Base-by-base conservation (phyloP, 2,797 vertebrate genomes). In the Myotis daubentonii region DNA sequence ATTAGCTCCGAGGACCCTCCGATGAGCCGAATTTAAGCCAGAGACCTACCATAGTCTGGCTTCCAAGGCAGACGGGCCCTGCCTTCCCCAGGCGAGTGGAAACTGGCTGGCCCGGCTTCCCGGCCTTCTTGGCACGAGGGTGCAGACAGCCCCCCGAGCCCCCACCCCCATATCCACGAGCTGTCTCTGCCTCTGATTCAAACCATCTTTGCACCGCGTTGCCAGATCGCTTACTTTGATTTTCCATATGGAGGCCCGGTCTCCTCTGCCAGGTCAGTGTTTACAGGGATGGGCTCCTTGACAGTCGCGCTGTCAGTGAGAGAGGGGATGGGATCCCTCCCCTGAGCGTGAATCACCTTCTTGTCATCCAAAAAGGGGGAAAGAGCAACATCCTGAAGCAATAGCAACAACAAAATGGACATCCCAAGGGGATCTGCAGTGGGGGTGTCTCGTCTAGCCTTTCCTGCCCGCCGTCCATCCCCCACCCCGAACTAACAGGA, bases 131-230 rank as follows among this genome's bases (percentile, higher is more conserved):
- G 84, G 94, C 97, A 41, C 1, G 8, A 71, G 60, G 93, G 84
- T 62, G 83, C 95, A 97, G 95, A 96, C 95, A 53, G 81, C 87
- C 95, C 86, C 91, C 91, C 28, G 22, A 66, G 6, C 49, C 92
- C 95, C 95, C 90, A 91, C 93, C 93, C 92, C 92, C 89, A 86
- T 88, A 94, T 79, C 95, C 94, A 95, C 2, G 91, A 83, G 89
- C 97, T 97, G 96, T 96, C 94, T 97, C 94, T 89, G 95, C 81
- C 94, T 95, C 96, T 97, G 97, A 96, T 97, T 97, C 95, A 97
- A 96, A 97, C 97, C 97, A 96, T 96, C 97, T 97, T 96, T 96
- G 83, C 65, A 16, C 30, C 23, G 90, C 93, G 0, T 49, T 93
- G 97, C 97, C 97, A 97, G 95, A 51, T 0, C 74, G 60, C 83